Conservation (phyloP, 2,113 vertebrate species). For the Alaudala cheleensis region DNA sequence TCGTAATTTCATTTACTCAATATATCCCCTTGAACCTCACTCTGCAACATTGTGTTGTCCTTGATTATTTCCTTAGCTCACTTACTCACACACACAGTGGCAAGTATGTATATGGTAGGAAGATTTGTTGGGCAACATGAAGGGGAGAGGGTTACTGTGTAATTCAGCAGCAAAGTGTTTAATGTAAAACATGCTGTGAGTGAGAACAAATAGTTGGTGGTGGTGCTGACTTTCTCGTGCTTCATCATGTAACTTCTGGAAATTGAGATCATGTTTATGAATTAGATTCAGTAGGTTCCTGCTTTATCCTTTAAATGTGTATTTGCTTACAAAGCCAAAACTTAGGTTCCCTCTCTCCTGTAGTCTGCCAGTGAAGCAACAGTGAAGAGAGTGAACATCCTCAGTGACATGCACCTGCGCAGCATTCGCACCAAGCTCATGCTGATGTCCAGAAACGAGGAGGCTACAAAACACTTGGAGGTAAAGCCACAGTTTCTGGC, state of each 20-base stretch:
- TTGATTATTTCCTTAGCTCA: background rate
- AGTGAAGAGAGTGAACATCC: conserved; percentile 83
- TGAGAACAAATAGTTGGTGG: background rate
- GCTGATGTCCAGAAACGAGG: conserved; percentile 85
- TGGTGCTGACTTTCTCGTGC: background rate
- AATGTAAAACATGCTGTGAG: background rate
- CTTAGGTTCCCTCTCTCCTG: background rate
- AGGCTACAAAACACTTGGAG: conserved; percentile 85
- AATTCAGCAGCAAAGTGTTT: background rate
- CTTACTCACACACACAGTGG: background rate
- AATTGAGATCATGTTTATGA: background rate
- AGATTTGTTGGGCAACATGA: background rate
- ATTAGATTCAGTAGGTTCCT: background rate
- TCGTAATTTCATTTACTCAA: background rate
- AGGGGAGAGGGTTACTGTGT: background rate
- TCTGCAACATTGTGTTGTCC: background rate
- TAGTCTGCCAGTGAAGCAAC: conserved; percentile 84
- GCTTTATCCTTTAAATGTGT: background rate
- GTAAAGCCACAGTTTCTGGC: conserved; percentile 60
- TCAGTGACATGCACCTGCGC: conserved; percentile 86
- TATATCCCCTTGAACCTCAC: background rate
- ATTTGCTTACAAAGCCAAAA: background rate
- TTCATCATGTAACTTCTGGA: background rate
- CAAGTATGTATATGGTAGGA: background rate
- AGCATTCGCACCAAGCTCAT: conserved; percentile 85